These are phyloP conservation scores for Dione juno DNA, from an alignment of 2,888 invertebrate genomes.

Conservation along the genomic window DNA sequence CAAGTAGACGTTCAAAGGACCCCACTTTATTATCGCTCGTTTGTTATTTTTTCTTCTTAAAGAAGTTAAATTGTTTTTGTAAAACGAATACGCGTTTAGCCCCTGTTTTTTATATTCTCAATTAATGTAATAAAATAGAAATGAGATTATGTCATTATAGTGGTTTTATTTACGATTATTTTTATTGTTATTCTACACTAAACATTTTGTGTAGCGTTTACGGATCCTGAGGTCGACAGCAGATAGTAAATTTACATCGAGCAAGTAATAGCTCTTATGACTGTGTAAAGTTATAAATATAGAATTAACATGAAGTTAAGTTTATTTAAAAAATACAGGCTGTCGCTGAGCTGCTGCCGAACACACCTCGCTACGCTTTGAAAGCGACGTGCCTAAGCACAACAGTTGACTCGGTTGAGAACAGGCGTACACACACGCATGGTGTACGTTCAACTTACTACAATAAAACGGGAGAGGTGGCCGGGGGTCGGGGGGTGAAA, in stretches of 20 bases:
- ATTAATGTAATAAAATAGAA: slow-evolving; percentile 23
- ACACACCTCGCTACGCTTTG: slow-evolving; percentile 64
- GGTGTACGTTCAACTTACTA: slow-evolving; percentile 55
- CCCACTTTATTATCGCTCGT: slow-evolving; percentile 52
- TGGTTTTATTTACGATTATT: slow-evolving; percentile 9
- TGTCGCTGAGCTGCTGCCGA: slow-evolving; percentile 50
- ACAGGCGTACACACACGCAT: slow-evolving; percentile 67
- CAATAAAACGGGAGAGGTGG: slow-evolving; percentile 67
- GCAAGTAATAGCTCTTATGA: background rate
- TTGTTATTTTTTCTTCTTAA: slow-evolving; percentile 48
- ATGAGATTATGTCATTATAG: slow-evolving; percentile 26
- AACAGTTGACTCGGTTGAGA: slow-evolving; percentile 71
- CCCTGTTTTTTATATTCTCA: slow-evolving; percentile 9
- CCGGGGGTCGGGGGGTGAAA: slow-evolving; percentile 57
- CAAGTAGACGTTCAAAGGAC: slow-evolving; percentile 63
- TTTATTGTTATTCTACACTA: slow-evolving; percentile 7
- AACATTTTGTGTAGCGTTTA: slow-evolving; percentile 1
- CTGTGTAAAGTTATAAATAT: background rate
- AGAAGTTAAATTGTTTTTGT: slow-evolving; percentile 41
- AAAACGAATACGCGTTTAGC: slow-evolving; percentile 26
- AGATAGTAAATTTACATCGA: background rate
- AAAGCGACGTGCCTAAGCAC: slow-evolving; percentile 75
- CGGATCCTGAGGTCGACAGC: background rate
- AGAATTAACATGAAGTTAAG: background rate
- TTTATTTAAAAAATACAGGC: background rate